Conservation (phyloP, 2,797 vertebrate species). For the Lutjanus argentimaculatus region DNA sequence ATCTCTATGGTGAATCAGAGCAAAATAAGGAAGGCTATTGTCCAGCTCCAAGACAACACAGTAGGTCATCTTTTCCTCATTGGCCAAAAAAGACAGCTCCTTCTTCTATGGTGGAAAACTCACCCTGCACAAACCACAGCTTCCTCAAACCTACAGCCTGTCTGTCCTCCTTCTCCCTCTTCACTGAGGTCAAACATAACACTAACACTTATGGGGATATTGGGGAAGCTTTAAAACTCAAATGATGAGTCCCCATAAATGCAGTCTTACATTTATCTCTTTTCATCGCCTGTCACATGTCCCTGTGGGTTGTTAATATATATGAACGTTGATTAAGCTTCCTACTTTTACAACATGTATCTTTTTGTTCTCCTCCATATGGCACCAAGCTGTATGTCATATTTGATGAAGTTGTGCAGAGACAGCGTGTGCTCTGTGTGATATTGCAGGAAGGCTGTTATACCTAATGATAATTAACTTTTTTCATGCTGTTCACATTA, state of each 20-base stretch:
- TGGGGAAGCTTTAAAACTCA: conserved; percentile 7
- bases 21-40: not conserved
- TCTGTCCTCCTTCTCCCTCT: not conserved
- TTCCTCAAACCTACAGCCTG: not conserved
- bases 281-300: conserved; percentile 35
- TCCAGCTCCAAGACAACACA: not conserved
- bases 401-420: conserved; percentile 39
- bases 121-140: not conserved
- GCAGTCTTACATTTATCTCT: not conserved
- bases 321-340: conserved; percentile 48
- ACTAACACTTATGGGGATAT: not conserved
- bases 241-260: not conserved
- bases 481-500: conserved; percentile 10
- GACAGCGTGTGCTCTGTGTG: conserved; percentile 30
- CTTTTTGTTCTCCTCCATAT: conserved; percentile 40
- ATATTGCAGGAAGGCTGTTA: conserved; percentile 21
- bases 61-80: not conserved
- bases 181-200: not conserved
- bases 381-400: conserved; percentile 43
- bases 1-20: not conserved
- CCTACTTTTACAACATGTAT: conserved; percentile 22
- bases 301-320: conserved; percentile 31
- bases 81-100: not conserved
- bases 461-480: conserved; percentile 11
- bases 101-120: not conserved